Evolutionary conservation across 1,140 invertebrate species (phyloP), one percentile per base, ranked within the genome.

Genomic region (Pygmarrhopalites habei): DNA sequence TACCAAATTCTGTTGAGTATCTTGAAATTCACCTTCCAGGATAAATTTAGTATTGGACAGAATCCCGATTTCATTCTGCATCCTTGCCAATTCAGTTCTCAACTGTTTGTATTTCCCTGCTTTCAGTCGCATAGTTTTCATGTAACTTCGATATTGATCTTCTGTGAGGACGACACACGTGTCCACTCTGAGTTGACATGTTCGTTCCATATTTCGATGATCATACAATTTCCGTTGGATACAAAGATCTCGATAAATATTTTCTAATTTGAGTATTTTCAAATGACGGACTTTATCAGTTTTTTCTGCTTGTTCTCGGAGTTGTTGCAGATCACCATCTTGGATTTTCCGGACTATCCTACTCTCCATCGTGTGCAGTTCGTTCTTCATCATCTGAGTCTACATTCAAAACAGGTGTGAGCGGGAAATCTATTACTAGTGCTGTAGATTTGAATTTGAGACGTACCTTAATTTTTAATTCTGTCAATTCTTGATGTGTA

Each of bases 21-120:
- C 46, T 51, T 23, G 7, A 21, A 19, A 49, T 25, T 60, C 29
- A 7, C 46, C 59, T 25, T 51, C 47, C 2, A 60, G 12, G 19
- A 60, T 60, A 28, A 51, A 60, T 52, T 52, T 60, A 3, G 59
- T 60, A 10, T 15, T n/a, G n/a, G 59, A 44, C 23, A 60, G 35
- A 28, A 51, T 60, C 5, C 59, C 59, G 25, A 23, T 4, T 28
- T 60, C 59, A 14, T 49, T 29, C 19, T 29, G 55, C 3, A 60
- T n/a, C 5, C 21, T 5, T 30, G 19, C 21, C n/a, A 60, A 26
- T 52, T 60, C 25, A n/a, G n/a, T 10, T 49, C 41, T 10, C 17
- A 29, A 3, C 68, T 85, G 80, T 75, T 90, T 90, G 72, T 90
- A 91, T 0, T 86, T 76, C 3, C 82, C 83, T 71, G 86, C 88